Evolutionary conservation across 2,113 vertebrate genomes (phyloP).

Genomic region (Dipodomys ordii): DNA sequence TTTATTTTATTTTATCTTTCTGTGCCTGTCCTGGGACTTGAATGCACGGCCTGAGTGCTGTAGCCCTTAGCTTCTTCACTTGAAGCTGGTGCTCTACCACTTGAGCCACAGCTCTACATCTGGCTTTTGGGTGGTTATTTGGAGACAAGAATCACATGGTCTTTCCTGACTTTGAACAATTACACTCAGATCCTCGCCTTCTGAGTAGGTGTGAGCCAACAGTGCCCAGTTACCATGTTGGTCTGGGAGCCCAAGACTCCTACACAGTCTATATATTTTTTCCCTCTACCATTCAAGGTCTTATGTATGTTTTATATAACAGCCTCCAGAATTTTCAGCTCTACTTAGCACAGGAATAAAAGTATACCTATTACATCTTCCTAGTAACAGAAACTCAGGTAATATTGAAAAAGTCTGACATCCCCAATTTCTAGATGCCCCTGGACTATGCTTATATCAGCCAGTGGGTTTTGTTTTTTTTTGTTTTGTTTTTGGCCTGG

Average conservation of each 20-base stretch:
- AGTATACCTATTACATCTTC: background rate
- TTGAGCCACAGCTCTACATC: too few relatives aligned
- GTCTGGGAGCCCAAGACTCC: background rate
- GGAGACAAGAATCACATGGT: too few relatives aligned
- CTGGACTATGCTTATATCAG: background rate
- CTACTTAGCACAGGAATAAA: background rate
- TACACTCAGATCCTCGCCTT: too few relatives aligned
- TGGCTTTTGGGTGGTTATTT: too few relatives aligned
- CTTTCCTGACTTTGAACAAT: too few relatives aligned
- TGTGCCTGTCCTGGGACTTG: too few relatives aligned
- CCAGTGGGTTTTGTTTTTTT: background rate
- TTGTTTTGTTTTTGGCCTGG: background rate
- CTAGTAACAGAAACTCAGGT: background rate
- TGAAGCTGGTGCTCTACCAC: too few relatives aligned
- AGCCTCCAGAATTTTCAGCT: background rate
- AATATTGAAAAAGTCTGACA: background rate
- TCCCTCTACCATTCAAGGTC: background rate
- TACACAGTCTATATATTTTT: too few relatives aligned
- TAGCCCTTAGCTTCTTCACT: too few relatives aligned
- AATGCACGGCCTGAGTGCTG: too few relatives aligned
- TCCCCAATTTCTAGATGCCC: background rate
- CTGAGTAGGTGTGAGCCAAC: too few relatives aligned
- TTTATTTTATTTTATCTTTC: too few relatives aligned
- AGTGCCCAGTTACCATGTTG: background rate
- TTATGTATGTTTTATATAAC: background rate